These are phyloP conservation scores for Lamellibrachia satsuma DNA, from an alignment of 2,888 invertebrate genomes.

Conservation along the genomic window DNA sequence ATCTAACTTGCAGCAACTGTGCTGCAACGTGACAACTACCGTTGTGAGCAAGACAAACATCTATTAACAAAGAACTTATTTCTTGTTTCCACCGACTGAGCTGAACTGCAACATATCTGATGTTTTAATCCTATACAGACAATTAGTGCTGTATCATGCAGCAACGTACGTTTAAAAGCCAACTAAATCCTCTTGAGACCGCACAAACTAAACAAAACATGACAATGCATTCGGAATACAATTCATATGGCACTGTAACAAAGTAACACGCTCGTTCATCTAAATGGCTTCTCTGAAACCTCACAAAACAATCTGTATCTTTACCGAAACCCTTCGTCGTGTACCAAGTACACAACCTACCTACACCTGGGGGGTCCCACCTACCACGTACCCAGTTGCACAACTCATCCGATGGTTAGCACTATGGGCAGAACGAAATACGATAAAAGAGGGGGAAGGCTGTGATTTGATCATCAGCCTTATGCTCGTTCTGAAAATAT, in stretches of 20 bases:
- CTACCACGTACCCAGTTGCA: not conserved
- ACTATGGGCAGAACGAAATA: not conserved
- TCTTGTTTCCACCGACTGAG: not conserved
- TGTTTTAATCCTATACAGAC: not conserved
- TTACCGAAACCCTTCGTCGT: not conserved
- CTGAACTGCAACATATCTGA: not conserved
- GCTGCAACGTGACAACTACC: not conserved
- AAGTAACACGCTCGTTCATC: not conserved
- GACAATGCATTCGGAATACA: not conserved
- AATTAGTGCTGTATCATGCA: not conserved
- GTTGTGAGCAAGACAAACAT: not conserved
- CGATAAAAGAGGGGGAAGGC: not conserved
- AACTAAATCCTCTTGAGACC: not conserved
- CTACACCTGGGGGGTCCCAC: not conserved
- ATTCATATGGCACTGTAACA: not conserved
- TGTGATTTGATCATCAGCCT: conserved; percentile 5
- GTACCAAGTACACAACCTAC: not conserved
- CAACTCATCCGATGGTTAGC: not conserved
- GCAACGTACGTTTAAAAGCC: not conserved
- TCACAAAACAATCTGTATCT: not conserved
- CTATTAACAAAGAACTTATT: not conserved
- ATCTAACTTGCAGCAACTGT: not conserved
- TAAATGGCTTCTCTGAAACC: not conserved
- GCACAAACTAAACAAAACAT: not conserved
- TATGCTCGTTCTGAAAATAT: not conserved